Evolutionary conservation across 2,888 invertebrate genomes (phyloP).

Genomic region (Agonopterix alstromeriana): DNA sequence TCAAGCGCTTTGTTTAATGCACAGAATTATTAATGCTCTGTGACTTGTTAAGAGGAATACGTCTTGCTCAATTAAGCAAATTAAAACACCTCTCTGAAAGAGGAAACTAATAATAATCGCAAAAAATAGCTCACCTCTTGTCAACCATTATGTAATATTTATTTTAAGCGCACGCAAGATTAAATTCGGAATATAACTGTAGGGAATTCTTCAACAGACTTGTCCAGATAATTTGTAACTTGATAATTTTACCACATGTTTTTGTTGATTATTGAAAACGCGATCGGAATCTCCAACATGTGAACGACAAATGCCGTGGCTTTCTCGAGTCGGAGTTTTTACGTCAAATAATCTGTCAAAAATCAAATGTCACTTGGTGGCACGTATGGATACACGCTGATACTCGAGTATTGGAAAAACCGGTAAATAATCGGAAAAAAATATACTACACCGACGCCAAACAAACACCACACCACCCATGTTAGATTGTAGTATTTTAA

Average conservation of each 20-base stretch:
- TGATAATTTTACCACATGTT: slow-evolving; percentile 46
- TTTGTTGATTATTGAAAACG: slow-evolving; percentile 23
- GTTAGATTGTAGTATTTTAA: no score
- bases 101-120: slow-evolving; percentile 28
- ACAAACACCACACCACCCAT: no score
- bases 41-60: slow-evolving; percentile 1
- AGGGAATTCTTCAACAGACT: slow-evolving; percentile 5
- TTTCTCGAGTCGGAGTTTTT: neutral
- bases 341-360: neutral
- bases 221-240: slow-evolving; percentile 14
- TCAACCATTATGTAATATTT: slow-evolving; percentile 61
- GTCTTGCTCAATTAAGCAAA: slow-evolving; percentile 24
- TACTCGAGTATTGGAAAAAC: no score
- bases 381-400: slow-evolving; percentile 3
- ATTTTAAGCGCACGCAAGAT: neutral
- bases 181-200: neutral
- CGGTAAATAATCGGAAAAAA: no score
- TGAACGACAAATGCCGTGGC: slow-evolving; percentile 4
- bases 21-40: neutral
- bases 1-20: no score
- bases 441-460: no score
- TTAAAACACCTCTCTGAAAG: slow-evolving; percentile 21
- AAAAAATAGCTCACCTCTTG: slow-evolving; percentile 33
- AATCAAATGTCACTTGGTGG: neutral
- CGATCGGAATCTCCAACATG: slow-evolving; percentile 20